Conservation (phyloP, 2,797 vertebrate genomes). For the Vireo griseus region DNA sequence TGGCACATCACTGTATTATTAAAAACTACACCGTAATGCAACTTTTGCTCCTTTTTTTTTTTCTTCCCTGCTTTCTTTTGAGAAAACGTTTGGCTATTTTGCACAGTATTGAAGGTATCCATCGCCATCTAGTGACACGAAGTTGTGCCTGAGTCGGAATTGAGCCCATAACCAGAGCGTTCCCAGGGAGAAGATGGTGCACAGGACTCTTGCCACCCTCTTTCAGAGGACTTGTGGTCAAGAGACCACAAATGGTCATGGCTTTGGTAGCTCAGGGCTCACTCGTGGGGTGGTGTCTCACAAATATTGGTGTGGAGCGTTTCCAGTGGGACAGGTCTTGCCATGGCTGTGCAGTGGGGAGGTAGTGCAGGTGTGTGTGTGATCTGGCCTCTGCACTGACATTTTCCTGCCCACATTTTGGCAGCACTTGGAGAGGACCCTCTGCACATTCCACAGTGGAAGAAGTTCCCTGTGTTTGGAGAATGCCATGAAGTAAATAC, state of each 20-base stretch:
- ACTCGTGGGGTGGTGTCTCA: not conserved
- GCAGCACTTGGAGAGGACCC: not conserved
- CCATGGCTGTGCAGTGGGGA: not conserved
- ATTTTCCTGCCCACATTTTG: not conserved
- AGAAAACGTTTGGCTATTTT: not conserved
- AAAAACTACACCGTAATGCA: not conserved
- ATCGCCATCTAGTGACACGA: constrained; percentile 68
- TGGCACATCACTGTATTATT: not conserved
- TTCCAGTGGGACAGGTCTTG: not conserved
- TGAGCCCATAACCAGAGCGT: fast-evolving
- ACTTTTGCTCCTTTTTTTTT: not conserved
- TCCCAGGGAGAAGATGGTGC: not conserved
- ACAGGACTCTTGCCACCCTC: not conserved
- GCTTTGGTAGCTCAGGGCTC: not conserved
- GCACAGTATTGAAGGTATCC: not conserved
- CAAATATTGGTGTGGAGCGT: not conserved
- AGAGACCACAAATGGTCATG: not conserved
- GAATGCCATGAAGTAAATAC: not conserved
- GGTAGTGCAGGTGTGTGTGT: fast-evolving
- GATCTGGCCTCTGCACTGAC: not conserved
- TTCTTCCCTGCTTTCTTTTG: not conserved
- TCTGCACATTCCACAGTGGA: not conserved
- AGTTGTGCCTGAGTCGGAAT: not conserved
- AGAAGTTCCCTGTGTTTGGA: not conserved
- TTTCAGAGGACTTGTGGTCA: not conserved